Evolutionary conservation across 2,113 vertebrate genomes (phyloP).

Genomic region (Macquaria australasica): DNA sequence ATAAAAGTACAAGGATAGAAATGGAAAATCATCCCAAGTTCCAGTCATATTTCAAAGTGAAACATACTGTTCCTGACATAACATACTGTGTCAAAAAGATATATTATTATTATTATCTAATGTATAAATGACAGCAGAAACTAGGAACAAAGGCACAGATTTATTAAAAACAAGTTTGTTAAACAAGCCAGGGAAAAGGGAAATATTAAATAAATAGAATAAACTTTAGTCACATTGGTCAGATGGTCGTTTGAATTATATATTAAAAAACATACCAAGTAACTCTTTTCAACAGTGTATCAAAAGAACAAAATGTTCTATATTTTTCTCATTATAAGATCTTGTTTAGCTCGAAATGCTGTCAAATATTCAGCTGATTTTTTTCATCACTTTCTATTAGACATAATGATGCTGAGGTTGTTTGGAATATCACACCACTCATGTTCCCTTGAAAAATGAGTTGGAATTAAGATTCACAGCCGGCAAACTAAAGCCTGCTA

Average conservation of each 20-base stretch:
- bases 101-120: not conserved
- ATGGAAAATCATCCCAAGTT: not conserved
- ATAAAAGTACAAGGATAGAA: not conserved
- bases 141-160: not conserved
- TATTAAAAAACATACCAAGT: not conserved
- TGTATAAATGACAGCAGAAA: not conserved
- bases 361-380: not conserved
- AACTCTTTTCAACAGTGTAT: not conserved
- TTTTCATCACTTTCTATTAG: not conserved
- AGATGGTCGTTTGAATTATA: not conserved
- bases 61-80: not conserved
- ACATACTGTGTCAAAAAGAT: not conserved
- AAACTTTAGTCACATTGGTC: not conserved
- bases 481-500: not conserved
- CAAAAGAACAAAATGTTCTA: no score
- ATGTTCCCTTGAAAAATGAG: not conserved
- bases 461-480: not conserved
- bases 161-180: not conserved
- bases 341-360: not conserved
- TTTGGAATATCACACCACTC: not conserved
- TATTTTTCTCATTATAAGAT: not conserved
- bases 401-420: not conserved
- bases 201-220: not conserved
- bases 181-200: not conserved
- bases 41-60: not conserved